Evolutionary conservation across 2,797 vertebrate genomes (phyloP).

Genomic region (Megalops cyprinoides): DNA sequence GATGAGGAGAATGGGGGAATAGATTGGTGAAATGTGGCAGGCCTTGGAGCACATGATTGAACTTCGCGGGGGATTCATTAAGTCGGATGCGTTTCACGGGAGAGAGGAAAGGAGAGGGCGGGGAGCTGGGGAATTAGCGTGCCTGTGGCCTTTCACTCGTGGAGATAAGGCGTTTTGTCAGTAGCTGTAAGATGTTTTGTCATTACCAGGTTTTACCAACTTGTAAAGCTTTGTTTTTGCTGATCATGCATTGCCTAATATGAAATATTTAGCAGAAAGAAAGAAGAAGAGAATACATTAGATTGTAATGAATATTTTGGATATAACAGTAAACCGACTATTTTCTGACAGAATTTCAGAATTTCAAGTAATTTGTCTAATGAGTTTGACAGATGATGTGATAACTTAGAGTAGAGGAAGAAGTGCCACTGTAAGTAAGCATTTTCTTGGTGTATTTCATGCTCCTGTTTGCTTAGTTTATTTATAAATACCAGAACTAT

Average conservation of each 20-base stretch:
- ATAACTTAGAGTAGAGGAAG: neutral
- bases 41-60: neutral
- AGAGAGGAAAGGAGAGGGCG: neutral
- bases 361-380: neutral
- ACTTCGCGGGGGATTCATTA: neutral
- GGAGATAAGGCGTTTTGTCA: neutral
- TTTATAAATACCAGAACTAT: neutral
- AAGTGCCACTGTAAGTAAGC: neutral
- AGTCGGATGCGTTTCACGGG: neutral
- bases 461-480: neutral
- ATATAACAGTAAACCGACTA: neutral
- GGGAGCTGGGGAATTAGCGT: neutral
- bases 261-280: neutral
- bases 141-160: neutral
- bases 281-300: neutral
- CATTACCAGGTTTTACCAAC: neutral
- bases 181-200: neutral
- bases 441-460: neutral
- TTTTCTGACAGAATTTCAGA: no score
- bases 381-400: neutral
- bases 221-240: neutral
- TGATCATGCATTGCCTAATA: neutral
- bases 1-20: neutral
- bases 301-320: neutral
- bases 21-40: neutral